phyloP scores from a whole-genome alignment of 1,140 invertebrate species.

The Cardiocondyla obscurior region DNA sequence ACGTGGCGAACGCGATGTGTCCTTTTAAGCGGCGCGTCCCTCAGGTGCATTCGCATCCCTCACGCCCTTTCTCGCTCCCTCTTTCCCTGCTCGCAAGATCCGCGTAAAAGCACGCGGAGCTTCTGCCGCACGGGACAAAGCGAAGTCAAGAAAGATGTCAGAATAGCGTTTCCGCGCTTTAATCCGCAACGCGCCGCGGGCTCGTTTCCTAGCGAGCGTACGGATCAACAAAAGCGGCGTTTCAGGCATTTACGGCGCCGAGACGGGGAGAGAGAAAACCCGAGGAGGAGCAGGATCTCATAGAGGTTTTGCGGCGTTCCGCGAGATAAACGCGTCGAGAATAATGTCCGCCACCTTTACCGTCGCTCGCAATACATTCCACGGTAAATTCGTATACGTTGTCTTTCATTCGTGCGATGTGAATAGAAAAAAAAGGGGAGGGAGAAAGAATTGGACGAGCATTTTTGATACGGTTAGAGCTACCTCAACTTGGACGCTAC shows the following conservation, averaged over 20 bases:
- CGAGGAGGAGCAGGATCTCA: conserved; percentile 6
- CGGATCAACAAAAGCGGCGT: conserved; percentile 60
- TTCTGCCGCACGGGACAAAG: conserved; percentile 28
- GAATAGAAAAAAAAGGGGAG: background rate
- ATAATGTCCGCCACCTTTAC: conserved; percentile 18
- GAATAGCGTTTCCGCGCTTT: conserved; percentile 52
- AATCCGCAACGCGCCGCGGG: conserved; percentile 55
- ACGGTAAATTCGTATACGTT: conserved; percentile 25
- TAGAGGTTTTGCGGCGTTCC: conserved; percentile 38
- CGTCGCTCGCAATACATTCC: background rate
- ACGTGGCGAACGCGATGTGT: conserved; percentile 32
- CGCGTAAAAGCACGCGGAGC: conserved; percentile 21
- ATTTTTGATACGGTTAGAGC: background rate
- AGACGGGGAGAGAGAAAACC: conserved; percentile 19
- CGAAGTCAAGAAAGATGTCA: conserved; percentile 42
- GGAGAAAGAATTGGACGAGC: too few relatives aligned
- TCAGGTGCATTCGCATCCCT: background rate
- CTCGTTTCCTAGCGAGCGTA: conserved; percentile 46
- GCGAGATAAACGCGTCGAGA: conserved; percentile 42
- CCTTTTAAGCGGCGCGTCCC: conserved; percentile 12
- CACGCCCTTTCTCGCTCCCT: background rate
- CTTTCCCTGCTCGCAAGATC: background rate
- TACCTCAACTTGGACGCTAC: background rate
- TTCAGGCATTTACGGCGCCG: conserved; percentile 11
- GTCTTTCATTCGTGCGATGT: background rate